Percentiles rank a stretch among this genome's conserved stretches.
These are phyloP conservation scores for Gisinianus flammeolus DNA, from an alignment of 2,888 invertebrate species.

Conservation along the genomic window DNA sequence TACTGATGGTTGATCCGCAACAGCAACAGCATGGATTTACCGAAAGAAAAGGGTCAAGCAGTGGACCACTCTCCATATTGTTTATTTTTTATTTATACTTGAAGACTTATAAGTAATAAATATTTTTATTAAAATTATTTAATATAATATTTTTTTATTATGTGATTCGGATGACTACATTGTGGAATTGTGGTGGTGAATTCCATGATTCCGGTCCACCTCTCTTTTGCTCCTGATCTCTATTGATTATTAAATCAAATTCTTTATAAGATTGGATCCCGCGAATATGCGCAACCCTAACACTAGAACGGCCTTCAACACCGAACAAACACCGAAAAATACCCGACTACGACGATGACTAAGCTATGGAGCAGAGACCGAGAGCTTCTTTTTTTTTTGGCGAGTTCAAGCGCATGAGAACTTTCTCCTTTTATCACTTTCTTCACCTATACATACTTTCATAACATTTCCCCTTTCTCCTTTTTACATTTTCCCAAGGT, in stretches of 20 bases:
- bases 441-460: too few relatives aligned
- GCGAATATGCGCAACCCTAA: constrained; percentile 24
- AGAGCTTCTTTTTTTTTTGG: constrained; percentile 8
- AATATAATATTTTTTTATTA: background rate
- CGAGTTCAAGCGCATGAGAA: background rate
- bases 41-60: constrained; percentile 58
- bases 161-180: constrained; percentile 2
- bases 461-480: background rate
- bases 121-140: background rate
- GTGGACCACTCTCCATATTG: constrained; percentile 52
- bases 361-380: background rate
- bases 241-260: constrained; percentile 39
- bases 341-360: background rate
- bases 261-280: constrained; percentile 20
- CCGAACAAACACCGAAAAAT: background rate
- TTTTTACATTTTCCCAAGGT: background rate
- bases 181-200: background rate
- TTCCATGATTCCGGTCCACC: constrained; percentile 28
- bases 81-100: background rate
- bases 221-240: constrained; percentile 29
- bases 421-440: constrained; percentile 4
- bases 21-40: constrained; percentile 59
- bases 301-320: background rate
- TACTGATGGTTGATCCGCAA: constrained; percentile 55
- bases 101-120: background rate